These are phyloP conservation scores for Nowickia ferox DNA, from an alignment of 2,888 invertebrate species.

Conservation along the genomic window DNA sequence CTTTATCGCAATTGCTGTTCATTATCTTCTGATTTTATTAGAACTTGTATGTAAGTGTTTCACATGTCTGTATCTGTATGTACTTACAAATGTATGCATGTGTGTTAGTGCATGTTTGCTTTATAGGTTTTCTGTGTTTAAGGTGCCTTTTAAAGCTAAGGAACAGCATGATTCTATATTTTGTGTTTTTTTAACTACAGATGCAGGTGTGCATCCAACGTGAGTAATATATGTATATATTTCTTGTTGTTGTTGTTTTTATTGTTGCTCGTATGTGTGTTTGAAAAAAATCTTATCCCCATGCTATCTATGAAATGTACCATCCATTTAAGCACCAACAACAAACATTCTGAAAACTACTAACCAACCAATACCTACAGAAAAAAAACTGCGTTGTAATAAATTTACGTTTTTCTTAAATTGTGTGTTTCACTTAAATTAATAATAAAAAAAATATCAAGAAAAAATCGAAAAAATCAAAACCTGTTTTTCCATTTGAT, in stretches of 20 bases:
- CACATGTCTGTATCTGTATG: background rate
- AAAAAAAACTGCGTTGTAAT: constrained; percentile 69
- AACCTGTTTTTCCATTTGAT: constrained; percentile 66
- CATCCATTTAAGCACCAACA: constrained; percentile 62
- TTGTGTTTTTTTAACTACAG: constrained; percentile 62
- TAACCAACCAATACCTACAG: constrained; percentile 40
- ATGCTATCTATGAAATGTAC: constrained; percentile 65
- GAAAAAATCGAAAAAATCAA: constrained; percentile 31
- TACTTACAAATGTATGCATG: too few relatives aligned
- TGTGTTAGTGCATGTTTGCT: constrained; percentile 11
- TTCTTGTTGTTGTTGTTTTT: constrained; percentile 46
- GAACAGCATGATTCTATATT: constrained; percentile 69
- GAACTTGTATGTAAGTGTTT: background rate
- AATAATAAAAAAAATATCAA: constrained; percentile 52
- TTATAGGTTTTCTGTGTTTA: constrained; percentile 68
- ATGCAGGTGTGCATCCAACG: constrained; percentile 72
- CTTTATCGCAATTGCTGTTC: background rate
- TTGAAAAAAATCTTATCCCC: constrained; percentile 67
- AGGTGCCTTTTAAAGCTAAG: constrained; percentile 71
- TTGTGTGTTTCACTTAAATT: constrained; percentile 68
- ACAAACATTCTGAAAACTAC: constrained; percentile 21
- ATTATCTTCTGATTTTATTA: constrained; percentile 26
- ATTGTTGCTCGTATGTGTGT: constrained; percentile 47
- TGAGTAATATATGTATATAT: constrained; percentile 55
- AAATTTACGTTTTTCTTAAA: constrained; percentile 68